phyloP scores from a whole-genome alignment of 2,888 invertebrate species.

The Parasteatoda lunata region DNA sequence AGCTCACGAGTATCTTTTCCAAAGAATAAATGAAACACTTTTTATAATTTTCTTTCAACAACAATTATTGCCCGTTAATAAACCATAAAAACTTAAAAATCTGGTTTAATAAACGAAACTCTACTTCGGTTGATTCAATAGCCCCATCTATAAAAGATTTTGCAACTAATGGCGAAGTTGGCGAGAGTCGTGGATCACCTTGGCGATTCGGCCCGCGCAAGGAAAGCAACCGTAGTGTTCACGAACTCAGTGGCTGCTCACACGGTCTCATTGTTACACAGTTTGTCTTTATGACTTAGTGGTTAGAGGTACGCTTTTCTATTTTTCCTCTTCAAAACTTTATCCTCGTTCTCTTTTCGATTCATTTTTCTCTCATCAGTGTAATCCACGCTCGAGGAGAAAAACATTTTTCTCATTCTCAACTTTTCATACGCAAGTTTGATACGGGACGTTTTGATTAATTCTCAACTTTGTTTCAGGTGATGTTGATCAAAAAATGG shows the following conservation, averaged over 20 bases:
- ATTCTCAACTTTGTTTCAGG: background rate
- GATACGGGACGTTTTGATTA: background rate
- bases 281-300: conserved; percentile 37
- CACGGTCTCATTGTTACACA: conserved; percentile 27
- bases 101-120: background rate
- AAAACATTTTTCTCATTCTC: background rate
- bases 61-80: background rate
- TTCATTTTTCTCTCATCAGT: background rate
- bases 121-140: background rate
- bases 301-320: conserved; percentile 10
- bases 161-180: conserved; percentile 27
- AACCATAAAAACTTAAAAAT: background rate
- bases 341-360: background rate
- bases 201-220: conserved; percentile 23
- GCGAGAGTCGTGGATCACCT: conserved; percentile 37
- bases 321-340: background rate
- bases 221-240: conserved; percentile 11
- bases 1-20: too few species aligned
- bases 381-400: background rate
- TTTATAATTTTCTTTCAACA: background rate
- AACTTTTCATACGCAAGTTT: background rate
- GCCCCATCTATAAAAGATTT: background rate
- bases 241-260: conserved; percentile 30
- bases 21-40: too few species aligned
- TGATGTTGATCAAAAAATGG: background rate